Base-by-base conservation (phyloP, 2,113 vertebrate genomes). In the Rhadina sibilatrix region DNA sequence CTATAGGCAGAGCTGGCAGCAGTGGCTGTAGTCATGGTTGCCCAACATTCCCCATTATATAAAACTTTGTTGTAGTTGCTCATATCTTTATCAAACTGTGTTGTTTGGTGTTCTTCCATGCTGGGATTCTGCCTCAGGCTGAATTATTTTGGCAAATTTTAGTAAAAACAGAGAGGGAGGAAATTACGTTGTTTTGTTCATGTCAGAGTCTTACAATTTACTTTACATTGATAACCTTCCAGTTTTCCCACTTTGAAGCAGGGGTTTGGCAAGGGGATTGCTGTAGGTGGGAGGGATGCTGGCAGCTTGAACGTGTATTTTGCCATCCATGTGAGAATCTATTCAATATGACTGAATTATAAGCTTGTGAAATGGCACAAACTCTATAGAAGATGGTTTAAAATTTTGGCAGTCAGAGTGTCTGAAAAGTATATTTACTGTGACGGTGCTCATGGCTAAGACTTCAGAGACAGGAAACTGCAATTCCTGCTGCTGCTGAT, bases 81-180 rank as follows among this genome's bases (percentile, higher is more conserved):
- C 90, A 27, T 95, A 75, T 94, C 94, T 92, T 83, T 92, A 71
- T 95, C 92, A 93, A 92, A 46, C 85, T 75, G 38, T 59, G 76
- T 57, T 94, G 78, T 82, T 93, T 88, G 93, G 92, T 94, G 20
- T 83, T 94, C 80, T 95, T 95, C 94, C 90, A 90, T 1, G 2
- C 60, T 86, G 76, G 83, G 79, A 65, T 90, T 93, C 68, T 93
- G 94, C 95, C 92, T 50, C 10, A n/a, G 92, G 95, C 88, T 64
- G 83, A 90, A 86, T 88, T 94, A 54, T 66, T 96, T 95, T 96
- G 96, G 94, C 94, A 96, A 90, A 93, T 95, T 96, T 93, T 59
- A 94, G 87, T 71, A 66, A 93, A 96, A 96, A 95, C 90, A 94
- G 46, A 96, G 92, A 31, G 56, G 47, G 75, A 93, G 93, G 92